Evolutionary conservation across 2,888 invertebrate species (phyloP).

Genomic region (Dromius quadrimaculatus): DNA sequence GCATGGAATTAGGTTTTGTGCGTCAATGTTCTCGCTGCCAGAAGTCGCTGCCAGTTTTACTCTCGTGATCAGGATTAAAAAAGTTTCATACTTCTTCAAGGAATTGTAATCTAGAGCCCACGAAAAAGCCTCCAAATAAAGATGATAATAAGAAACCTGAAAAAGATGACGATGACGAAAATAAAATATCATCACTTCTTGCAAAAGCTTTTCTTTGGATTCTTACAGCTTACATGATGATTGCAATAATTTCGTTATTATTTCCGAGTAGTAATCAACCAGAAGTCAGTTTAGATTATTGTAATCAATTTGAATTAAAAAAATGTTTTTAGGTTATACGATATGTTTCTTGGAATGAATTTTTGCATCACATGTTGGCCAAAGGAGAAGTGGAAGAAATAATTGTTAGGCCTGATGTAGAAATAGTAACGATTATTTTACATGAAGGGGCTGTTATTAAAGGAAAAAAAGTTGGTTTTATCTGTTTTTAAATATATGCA

Average conservation of each 20-base stretch:
- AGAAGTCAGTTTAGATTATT: conserved; percentile 70
- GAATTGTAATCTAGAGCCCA: conserved; percentile 57
- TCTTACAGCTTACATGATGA: conserved; percentile 80
- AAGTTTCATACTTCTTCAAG: conserved; percentile 58
- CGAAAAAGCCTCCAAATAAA: conserved; percentile 50
- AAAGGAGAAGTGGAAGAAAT: conserved; percentile 94
- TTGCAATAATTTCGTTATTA: conserved; percentile 78
- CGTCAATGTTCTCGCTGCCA: too few species aligned
- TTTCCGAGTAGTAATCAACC: conserved; percentile 79
- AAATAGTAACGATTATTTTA: conserved; percentile 86
- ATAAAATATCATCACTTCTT: conserved; percentile 78
- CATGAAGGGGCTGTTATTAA: conserved; percentile 89
- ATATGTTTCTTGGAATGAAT: conserved; percentile 96
- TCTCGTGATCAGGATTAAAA: conserved; percentile 69
- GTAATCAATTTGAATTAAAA: background rate
- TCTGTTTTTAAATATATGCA: conserved; percentile 24
- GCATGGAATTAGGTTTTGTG: too few species aligned
- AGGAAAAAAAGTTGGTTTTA: conserved; percentile 69
- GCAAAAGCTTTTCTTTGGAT: conserved; percentile 86
- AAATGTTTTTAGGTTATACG: conserved; percentile 70
- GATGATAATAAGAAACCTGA: conserved; percentile 63
- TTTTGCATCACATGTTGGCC: conserved; percentile 92
- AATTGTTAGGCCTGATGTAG: conserved; percentile 85
- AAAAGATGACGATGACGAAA: conserved; percentile 74
- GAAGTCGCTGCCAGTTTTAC: too few species aligned